These are phyloP conservation scores for Epirrhoe tristata DNA, from an alignment of 2,888 invertebrate species.

Conservation along the genomic window DNA sequence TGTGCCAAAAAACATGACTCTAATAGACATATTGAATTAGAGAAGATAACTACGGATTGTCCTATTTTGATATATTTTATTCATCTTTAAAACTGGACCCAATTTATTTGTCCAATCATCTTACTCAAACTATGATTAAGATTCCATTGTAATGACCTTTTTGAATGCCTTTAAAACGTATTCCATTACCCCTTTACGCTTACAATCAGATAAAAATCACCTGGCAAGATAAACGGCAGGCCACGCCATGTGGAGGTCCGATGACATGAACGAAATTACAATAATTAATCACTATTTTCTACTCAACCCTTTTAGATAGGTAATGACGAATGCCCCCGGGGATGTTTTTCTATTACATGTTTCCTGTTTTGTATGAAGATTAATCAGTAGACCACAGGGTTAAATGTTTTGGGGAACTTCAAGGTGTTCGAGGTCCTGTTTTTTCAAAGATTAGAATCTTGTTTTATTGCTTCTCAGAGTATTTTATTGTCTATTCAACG, in stretches of 20 bases:
- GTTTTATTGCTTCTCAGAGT: not conserved
- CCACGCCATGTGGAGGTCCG: conserved; percentile 62
- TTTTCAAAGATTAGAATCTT: conserved; percentile 29
- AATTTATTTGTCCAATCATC: conserved; percentile 7
- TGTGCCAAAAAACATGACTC: too few relatives aligned
- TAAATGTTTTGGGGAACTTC: conserved; percentile 48
- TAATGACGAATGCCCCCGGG: conserved; percentile 75
- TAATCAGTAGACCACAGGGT: conserved; percentile 71
- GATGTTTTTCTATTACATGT: conserved; percentile 67
- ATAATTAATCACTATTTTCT: conserved; percentile 82
- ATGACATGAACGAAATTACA: conserved; percentile 80
- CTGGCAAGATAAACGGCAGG: conserved; percentile 73
- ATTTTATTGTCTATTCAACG: not conserved
- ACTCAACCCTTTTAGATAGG: conserved; percentile 63
- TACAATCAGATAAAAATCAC: conserved; percentile 80
- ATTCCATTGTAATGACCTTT: conserved; percentile 39
- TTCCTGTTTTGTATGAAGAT: conserved; percentile 70
- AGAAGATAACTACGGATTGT: too few relatives aligned
- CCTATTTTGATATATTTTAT: too few relatives aligned
- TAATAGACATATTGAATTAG: too few relatives aligned
- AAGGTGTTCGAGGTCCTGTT: conserved; percentile 33
- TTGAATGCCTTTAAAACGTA: conserved; percentile 30
- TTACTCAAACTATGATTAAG: conserved; percentile 22
- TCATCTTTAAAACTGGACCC: not conserved
- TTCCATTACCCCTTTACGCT: conserved; percentile 68